phyloP scores from a whole-genome alignment of 2,797 vertebrate genomes.

The Furcifer pardalis region DNA sequence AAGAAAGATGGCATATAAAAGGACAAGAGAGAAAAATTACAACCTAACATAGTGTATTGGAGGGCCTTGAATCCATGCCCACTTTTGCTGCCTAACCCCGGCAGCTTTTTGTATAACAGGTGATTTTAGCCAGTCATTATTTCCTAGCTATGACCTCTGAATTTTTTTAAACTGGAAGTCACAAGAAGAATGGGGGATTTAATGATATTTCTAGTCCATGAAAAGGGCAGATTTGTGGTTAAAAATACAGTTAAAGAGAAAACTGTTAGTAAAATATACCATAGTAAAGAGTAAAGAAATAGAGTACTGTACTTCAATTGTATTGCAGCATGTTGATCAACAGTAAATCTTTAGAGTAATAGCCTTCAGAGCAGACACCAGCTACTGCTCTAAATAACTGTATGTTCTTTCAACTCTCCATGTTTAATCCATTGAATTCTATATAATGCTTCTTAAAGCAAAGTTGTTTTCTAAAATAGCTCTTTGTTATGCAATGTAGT shows the following conservation, averaged over 20 bases:
- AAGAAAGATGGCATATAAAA: neutral
- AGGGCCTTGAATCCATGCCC: neutral
- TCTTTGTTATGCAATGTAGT: conserved; percentile 75
- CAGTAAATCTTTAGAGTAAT: neutral
- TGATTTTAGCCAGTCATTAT: neutral
- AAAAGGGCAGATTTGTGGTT: too few species aligned
- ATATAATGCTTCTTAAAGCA: neutral
- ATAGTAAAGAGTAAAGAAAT: neutral
- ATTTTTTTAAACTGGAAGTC: neutral
- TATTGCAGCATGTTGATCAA: neutral
- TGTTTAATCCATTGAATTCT: neutral
- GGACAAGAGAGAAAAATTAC: neutral
- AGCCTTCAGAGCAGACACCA: neutral
- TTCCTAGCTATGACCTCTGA: neutral
- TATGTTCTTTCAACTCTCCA: neutral
- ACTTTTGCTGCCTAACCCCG: neutral
- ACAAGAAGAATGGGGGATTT: neutral
- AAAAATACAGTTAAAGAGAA: neutral
- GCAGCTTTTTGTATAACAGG: neutral
- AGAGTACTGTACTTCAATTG: neutral
- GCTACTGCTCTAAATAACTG: neutral
- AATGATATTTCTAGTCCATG: too few species aligned
- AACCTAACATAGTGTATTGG: neutral
- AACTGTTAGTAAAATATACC: neutral
- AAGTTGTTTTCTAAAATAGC: neutral